phyloP scores from a whole-genome alignment of 2,888 invertebrate species.

The Metopia argyrocephala region DNA sequence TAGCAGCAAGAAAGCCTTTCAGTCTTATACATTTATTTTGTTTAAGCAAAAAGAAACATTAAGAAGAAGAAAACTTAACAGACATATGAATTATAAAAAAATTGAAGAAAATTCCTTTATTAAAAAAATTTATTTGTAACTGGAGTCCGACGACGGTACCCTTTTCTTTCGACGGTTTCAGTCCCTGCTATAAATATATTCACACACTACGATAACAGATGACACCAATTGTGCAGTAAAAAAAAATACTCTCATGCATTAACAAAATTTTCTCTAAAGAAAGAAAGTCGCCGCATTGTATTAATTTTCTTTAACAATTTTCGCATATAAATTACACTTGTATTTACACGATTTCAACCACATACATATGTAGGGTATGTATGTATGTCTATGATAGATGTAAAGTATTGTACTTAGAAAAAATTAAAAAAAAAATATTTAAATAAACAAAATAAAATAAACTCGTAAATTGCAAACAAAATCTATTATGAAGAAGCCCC shows the following conservation, averaged over 20 bases:
- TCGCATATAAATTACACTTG: constrained; percentile 50
- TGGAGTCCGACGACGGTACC: too few relatives aligned
- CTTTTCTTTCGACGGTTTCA: too few relatives aligned
- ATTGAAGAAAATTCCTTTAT: too few relatives aligned
- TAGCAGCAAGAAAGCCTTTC: too few relatives aligned
- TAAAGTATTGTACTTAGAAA: not conserved
- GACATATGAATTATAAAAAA: too few relatives aligned
- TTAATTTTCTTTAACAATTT: constrained; percentile 32
- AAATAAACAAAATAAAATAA: constrained; percentile 19
- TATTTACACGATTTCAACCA: too few relatives aligned
- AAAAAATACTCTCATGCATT: not conserved
- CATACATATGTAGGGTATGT: not conserved
- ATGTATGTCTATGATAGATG: not conserved
- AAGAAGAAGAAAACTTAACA: too few relatives aligned
- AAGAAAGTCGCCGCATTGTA: constrained; percentile 41
- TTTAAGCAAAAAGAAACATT: too few relatives aligned
- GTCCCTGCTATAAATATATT: not conserved
- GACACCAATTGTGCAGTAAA: constrained; percentile 22
- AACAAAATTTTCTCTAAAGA: constrained; percentile 39
- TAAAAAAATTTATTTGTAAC: too few relatives aligned
- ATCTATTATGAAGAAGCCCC: constrained; percentile 48
- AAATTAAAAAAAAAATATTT: constrained; percentile 18
- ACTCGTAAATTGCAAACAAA: constrained; percentile 9
- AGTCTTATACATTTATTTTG: too few relatives aligned
- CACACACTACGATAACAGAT: constrained; percentile 21